Percentiles rank a stretch among this genome's conserved stretches.
phyloP scores from a whole-genome alignment of 1,140 invertebrate genomes.

The Heliothis virescens region DNA sequence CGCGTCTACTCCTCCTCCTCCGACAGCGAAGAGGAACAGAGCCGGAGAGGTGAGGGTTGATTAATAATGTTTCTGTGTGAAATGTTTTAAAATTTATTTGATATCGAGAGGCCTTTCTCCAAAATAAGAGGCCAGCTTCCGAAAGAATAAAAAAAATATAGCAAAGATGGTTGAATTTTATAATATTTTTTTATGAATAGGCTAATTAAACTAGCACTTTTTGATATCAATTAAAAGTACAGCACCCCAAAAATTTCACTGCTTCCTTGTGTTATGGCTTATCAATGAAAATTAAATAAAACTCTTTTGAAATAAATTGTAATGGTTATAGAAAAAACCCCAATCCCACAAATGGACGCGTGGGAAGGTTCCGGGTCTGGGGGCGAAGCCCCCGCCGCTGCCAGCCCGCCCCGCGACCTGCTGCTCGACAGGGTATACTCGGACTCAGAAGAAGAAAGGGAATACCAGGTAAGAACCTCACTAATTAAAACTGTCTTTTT shows the following conservation, averaged over 20 bases:
- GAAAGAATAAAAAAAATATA: too few species aligned
- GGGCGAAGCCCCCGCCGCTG: constrained; percentile 9
- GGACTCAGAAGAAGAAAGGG: constrained; percentile 87
- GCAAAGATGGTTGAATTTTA: too few species aligned
- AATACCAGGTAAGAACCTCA: constrained; percentile 82
- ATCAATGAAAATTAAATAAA: neutral
- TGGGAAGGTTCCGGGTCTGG: constrained; percentile 72
- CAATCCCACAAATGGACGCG: constrained; percentile 75
- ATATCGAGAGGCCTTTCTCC: too few species aligned
- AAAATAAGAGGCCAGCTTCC: too few species aligned
- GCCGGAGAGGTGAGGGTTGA: constrained; percentile 70
- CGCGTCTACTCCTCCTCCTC: constrained; percentile 83
- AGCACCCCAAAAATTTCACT: too few species aligned
- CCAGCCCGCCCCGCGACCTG: constrained; percentile 71
- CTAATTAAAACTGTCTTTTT: neutral
- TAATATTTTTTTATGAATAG: too few species aligned
- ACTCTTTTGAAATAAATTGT: neutral
- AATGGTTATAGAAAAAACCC: constrained; percentile 72
- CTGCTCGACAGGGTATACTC: constrained; percentile 86
- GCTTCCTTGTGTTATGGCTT: neutral
- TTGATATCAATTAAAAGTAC: too few species aligned
- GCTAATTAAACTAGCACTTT: too few species aligned
- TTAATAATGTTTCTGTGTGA: too few species aligned
- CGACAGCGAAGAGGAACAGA: constrained; percentile 80
- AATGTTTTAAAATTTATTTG: too few species aligned